Evolutionary conservation across 2,797 vertebrate species (phyloP).

Genomic region (Danio tinwini): DNA sequence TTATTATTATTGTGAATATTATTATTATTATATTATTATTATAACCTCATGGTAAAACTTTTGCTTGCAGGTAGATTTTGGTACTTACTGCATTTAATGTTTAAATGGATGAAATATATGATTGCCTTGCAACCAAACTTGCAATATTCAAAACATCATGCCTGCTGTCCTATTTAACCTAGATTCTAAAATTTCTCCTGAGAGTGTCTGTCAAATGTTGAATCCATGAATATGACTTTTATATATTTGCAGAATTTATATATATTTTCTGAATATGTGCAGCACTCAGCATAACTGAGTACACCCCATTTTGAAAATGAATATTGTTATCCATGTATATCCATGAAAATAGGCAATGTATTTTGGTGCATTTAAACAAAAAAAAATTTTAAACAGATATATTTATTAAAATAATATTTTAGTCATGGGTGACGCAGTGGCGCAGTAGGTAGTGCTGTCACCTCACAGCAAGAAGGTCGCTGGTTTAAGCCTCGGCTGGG

Average conservation of each 20-base stretch:
- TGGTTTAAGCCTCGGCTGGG: no score
- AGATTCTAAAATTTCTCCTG: neutral
- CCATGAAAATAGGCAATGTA: no score
- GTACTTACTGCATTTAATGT: neutral
- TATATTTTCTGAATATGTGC: no score
- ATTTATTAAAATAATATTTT: no score
- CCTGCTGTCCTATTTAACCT: neutral
- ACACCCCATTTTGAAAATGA: no score
- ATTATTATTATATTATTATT: neutral
- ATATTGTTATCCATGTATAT: no score
- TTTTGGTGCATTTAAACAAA: no score
- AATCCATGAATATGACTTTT: neutral
- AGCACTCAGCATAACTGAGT: no score
- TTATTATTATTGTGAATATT: neutral
- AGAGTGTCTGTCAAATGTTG: neutral
- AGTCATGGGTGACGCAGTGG: no score
- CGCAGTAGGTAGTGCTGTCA: no score
- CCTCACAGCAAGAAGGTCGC: no score
- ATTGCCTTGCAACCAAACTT: constrained; percentile 1
- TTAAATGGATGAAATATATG: neutral
- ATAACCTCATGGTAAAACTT: neutral
- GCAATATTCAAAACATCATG: constrained; percentile 12
- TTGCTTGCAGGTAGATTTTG: neutral
- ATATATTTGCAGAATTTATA: neutral
- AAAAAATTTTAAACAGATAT: no score